These are phyloP conservation scores for Drosophila putrida DNA, from an alignment of 2,888 invertebrate genomes.

Conservation along the genomic window DNA sequence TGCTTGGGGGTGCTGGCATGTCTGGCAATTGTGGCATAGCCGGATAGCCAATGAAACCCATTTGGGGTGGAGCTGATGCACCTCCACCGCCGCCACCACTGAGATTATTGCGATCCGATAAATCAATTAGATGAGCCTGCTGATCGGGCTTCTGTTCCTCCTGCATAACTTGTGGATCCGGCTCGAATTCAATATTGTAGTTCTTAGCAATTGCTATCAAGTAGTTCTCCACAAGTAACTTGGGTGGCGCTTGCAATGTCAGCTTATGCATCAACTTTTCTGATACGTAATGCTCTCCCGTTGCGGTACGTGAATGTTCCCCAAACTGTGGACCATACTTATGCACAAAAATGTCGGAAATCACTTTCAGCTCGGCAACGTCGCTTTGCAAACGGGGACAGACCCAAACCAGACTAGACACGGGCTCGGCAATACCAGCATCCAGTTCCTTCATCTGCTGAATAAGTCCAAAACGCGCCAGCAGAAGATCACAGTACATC, in stretches of 20 bases:
- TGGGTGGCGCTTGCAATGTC: constrained; percentile 97
- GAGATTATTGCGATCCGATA: constrained; percentile 88
- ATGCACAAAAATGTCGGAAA: constrained; percentile 94
- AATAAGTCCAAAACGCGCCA: constrained; percentile 98
- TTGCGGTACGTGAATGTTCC: constrained; percentile 94
- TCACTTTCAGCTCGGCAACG: constrained; percentile 91
- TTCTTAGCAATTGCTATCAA: constrained; percentile 98
- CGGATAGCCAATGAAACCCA: constrained; percentile 94
- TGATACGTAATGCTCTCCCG: constrained; percentile 94
- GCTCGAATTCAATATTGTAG: constrained; percentile 97
- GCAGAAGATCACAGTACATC: constrained; percentile 98
- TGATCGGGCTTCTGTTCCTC: constrained; percentile 86
- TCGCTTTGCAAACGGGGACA: constrained; percentile 96
- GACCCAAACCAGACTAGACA: constrained; percentile 97
- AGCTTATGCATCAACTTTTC: constrained; percentile 97
- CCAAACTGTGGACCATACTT: constrained; percentile 97
- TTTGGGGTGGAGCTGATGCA: constrained; percentile 88
- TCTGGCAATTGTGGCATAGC: constrained; percentile 89
- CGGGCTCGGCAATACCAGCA: constrained; percentile 97
- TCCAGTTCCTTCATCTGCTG: constrained; percentile 99
- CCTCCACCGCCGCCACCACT: constrained; percentile 86
- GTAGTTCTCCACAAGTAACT: constrained; percentile 95
- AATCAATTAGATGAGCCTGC: constrained; percentile 89
- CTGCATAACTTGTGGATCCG: constrained; percentile 96
- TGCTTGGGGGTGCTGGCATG: constrained; percentile 86